Evolutionary conservation across 2,888 invertebrate species (phyloP).

Genomic region (Brachyopa scutellaris): DNA sequence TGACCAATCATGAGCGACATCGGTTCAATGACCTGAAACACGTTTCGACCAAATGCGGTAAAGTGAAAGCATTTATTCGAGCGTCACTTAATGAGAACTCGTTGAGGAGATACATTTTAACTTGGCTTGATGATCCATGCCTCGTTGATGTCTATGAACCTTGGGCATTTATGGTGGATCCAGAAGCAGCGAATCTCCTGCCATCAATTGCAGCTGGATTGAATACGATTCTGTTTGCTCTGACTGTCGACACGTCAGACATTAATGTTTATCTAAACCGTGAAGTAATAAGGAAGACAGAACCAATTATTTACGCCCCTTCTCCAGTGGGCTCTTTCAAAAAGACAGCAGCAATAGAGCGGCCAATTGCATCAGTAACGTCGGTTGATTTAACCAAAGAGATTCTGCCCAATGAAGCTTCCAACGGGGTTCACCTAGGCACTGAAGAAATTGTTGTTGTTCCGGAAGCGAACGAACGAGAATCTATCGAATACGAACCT

Average conservation of each 20-base stretch:
- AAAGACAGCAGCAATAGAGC: constrained; percentile 75
- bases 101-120: constrained; percentile 90
- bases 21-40: constrained; percentile 88
- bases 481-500: constrained; percentile 62
- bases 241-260: constrained; percentile 93
- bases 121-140: constrained; percentile 86
- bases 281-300: constrained; percentile 78
- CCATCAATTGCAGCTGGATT: constrained; percentile 94
- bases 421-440: constrained; percentile 76
- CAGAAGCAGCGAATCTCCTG: constrained; percentile 89
- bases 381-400: constrained; percentile 13
- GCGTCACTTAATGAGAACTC: constrained; percentile 95
- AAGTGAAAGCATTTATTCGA: constrained; percentile 91
- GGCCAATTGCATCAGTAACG: constrained; percentile 78
- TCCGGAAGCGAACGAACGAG: constrained; percentile 56
- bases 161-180: constrained; percentile 91
- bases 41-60: constrained; percentile 85
- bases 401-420: constrained; percentile 36
- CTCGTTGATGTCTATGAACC: constrained; percentile 91
- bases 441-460: constrained; percentile 68
- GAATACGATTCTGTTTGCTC: constrained; percentile 94
- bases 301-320: constrained; percentile 88
- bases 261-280: constrained; percentile 84
- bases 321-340: constrained; percentile 83
- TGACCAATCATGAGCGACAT: constrained; percentile 94